Conservation (phyloP, 2,797 vertebrate genomes). For the Rhinella marina region DNA sequence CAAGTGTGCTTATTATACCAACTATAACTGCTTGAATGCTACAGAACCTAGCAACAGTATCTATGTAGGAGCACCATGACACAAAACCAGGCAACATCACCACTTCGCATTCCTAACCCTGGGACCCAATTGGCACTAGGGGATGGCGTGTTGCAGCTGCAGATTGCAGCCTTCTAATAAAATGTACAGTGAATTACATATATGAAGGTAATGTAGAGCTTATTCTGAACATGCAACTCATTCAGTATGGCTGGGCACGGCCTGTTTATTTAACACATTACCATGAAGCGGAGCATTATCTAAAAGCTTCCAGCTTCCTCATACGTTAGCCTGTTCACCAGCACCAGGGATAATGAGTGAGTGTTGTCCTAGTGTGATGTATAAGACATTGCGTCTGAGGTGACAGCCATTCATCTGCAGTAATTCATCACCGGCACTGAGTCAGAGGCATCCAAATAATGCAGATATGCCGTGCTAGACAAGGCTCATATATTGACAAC, state of each 20-base stretch:
- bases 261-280: constrained; percentile 1
- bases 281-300: neutral
- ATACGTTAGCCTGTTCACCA: neutral
- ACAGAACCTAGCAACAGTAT: too few relatives aligned
- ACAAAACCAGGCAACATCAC: too few relatives aligned
- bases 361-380: neutral
- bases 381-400: constrained; percentile 18
- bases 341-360: constrained; percentile 39
- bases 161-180: too few relatives aligned
- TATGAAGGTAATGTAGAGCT: too few relatives aligned
- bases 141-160: too few relatives aligned
- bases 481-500: constrained; percentile 11
- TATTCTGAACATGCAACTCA: too few relatives aligned
- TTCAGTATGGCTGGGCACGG: neutral
- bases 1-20: too few relatives aligned
- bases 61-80: too few relatives aligned
- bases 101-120: too few relatives aligned
- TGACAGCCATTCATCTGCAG: constrained; percentile 8
- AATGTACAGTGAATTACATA: too few relatives aligned
- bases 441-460: constrained; percentile 50
- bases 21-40: too few relatives aligned
- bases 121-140: too few relatives aligned
- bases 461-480: neutral
- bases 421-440: constrained; percentile 53
- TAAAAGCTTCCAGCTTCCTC: neutral